phyloP scores from a whole-genome alignment of 2,113 vertebrate species.

The Heloderma charlesbogerti region DNA sequence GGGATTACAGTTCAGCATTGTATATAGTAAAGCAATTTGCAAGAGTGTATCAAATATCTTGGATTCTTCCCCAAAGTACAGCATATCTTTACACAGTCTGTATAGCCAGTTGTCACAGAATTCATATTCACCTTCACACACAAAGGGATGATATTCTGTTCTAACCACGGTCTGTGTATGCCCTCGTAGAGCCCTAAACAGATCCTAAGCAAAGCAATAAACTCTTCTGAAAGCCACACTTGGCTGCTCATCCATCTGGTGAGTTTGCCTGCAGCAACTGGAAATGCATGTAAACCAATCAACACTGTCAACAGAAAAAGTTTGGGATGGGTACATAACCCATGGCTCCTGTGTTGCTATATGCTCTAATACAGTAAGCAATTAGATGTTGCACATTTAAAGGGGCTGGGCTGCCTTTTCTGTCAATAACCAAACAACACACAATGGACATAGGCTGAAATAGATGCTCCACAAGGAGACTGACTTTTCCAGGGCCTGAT shows the following conservation, averaged over 20 bases:
- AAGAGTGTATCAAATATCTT: no score
- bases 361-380: background rate
- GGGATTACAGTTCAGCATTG: no score
- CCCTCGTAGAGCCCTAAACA: background rate
- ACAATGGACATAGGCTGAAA: background rate
- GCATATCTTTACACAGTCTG: no score
- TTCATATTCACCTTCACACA: background rate
- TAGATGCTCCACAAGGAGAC: background rate
- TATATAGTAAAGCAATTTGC: no score
- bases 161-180: no score
- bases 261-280: background rate
- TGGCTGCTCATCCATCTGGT: no score
- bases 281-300: accelerated
- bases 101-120: no score
- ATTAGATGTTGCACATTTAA: background rate
- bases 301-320: background rate
- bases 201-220: background rate
- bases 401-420: background rate
- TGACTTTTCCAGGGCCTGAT: background rate
- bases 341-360: background rate
- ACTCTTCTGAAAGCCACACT: background rate
- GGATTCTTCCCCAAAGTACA: no score
- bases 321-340: background rate
- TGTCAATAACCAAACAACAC: background rate
- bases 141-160: background rate